These are phyloP conservation scores for Euplagia quadripunctaria DNA, from an alignment of 2,888 invertebrate genomes.

Conservation along the genomic window DNA sequence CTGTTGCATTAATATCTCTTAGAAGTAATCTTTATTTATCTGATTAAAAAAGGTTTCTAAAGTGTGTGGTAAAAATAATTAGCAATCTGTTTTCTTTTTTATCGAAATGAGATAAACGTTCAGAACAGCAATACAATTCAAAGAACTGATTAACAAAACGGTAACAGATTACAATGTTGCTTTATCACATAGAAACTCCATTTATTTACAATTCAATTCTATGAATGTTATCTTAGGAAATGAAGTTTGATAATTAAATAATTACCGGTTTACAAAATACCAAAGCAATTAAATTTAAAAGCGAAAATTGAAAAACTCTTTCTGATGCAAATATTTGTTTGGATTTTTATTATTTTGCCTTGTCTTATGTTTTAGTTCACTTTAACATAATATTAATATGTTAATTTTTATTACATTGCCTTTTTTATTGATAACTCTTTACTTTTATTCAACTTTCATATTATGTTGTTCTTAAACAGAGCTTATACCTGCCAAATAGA, in stretches of 20 bases:
- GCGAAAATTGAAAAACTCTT: no score
- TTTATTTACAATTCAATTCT: conserved; percentile 36
- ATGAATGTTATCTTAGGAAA: conserved; percentile 47
- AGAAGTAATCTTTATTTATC: not conserved
- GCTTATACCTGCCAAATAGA: no score
- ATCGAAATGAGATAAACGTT: conserved; percentile 13
- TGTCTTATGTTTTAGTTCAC: no score
- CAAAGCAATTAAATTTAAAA: not conserved
- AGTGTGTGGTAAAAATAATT: not conserved
- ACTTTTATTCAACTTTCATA: no score
- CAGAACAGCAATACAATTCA: conserved; percentile 46
- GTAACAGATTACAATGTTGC: conserved; percentile 37
- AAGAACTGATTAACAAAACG: conserved; percentile 52
- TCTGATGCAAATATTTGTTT: no score
- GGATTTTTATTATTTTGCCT: no score
- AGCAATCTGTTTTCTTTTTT: not conserved
- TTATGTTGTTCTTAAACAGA: no score
- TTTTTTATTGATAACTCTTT: no score
- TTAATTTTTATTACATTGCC: no score
- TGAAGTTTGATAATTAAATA: conserved; percentile 34
- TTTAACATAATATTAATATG: no score
- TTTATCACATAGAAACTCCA: conserved; percentile 35
- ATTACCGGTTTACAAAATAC: conserved; percentile 15
- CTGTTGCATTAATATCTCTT: not conserved
- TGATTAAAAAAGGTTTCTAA: not conserved